phyloP scores from a whole-genome alignment of 2,888 invertebrate species.

The Pseudococcus longispinus region DNA sequence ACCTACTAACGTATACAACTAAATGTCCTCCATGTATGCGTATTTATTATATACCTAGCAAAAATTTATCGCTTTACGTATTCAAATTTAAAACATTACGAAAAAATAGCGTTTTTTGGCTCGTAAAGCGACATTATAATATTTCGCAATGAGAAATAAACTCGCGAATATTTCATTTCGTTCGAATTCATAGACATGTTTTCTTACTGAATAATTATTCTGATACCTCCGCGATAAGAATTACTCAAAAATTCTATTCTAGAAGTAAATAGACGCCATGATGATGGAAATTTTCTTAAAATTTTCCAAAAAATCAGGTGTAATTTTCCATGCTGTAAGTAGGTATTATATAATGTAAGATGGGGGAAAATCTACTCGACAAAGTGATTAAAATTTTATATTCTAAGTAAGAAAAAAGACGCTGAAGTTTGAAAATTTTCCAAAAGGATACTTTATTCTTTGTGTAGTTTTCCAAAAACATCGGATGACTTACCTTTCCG shows the following conservation, averaged over 20 bases:
- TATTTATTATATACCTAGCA: not conserved
- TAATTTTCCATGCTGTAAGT: too few relatives aligned
- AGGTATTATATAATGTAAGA: too few relatives aligned
- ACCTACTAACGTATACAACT: not conserved
- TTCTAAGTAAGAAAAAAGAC: too few relatives aligned
- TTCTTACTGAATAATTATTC: not conserved
- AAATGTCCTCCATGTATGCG: not conserved
- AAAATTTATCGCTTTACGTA: not conserved
- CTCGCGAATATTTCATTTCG: not conserved
- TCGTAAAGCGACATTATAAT: not conserved
- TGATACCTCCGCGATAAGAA: not conserved
- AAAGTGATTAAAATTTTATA: too few relatives aligned
- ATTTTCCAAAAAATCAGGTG: not conserved
- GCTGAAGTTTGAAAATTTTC: too few relatives aligned
- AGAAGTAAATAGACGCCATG: not conserved
- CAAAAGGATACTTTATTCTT: too few relatives aligned
- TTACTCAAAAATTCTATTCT: not conserved
- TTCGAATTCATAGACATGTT: not conserved
- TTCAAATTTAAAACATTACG: not conserved
- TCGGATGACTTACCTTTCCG: too few relatives aligned
- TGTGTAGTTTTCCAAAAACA: too few relatives aligned
- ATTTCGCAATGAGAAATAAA: not conserved
- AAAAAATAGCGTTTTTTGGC: not conserved
- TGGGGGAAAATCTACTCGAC: too few relatives aligned
- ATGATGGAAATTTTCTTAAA: not conserved